Conservation (phyloP, 2,888 invertebrate species). For the Argynnis bischoffii region DNA sequence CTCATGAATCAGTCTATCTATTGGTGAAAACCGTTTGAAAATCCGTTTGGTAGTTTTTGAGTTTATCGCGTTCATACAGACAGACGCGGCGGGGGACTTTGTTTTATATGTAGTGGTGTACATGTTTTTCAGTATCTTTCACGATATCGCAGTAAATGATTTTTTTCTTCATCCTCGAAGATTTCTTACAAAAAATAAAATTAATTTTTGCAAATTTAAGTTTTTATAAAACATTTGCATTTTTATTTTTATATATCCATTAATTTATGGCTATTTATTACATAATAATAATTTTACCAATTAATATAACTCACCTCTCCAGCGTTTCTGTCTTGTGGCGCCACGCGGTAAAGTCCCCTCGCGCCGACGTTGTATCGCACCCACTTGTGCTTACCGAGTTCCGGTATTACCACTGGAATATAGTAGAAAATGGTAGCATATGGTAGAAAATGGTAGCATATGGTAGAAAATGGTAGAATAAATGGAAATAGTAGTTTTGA, state of each 20-base stretch:
- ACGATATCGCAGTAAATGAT: too few relatives aligned
- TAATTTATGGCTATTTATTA: not conserved
- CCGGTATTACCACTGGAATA: slow-evolving; percentile 69
- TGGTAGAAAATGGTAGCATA: slow-evolving; percentile 1
- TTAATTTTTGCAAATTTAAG: not conserved
- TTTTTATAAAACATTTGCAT: too few relatives aligned
- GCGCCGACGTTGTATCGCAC: slow-evolving; percentile 93
- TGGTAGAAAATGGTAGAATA: not conserved
- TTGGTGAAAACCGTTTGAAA: too few relatives aligned
- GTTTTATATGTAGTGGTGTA: too few relatives aligned
- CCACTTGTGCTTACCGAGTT: slow-evolving; percentile 86
- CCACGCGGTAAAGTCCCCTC: slow-evolving; percentile 91
- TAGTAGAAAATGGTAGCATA: slow-evolving; percentile 7
- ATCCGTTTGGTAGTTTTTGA: too few relatives aligned
- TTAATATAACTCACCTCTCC: slow-evolving; percentile 62
- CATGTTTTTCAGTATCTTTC: too few relatives aligned
- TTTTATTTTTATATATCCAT: not conserved
- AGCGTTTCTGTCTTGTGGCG: slow-evolving; percentile 85
- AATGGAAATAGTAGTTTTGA: not conserved
- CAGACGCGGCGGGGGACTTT: too few relatives aligned
- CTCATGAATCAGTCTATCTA: too few relatives aligned
- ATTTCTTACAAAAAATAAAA: not conserved
- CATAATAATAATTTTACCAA: too few relatives aligned
- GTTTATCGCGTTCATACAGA: too few relatives aligned
- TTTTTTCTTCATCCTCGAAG: too few relatives aligned